Evolutionary conservation across 2,888 invertebrate genomes (phyloP), one percentile per base, ranked within the genome.

Genomic region (Drosophila pegasa): DNA sequence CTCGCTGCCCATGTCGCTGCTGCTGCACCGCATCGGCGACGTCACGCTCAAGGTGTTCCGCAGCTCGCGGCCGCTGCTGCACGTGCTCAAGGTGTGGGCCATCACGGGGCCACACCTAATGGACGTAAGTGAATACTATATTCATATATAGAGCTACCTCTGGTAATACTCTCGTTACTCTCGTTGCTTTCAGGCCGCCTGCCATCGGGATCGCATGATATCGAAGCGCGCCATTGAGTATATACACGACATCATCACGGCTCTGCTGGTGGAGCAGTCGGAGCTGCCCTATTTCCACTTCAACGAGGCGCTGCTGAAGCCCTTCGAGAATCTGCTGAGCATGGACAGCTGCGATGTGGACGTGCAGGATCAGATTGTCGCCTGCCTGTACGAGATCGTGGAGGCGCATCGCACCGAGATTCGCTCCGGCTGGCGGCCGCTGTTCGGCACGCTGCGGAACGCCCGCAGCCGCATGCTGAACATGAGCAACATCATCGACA

Each of bases 281-380:
- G 98, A 98, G 90, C 92, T 98, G 71, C 96, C 98, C 0, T 97
- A 98, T 92, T 98, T 98, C 92, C 98, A 98, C 91, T 98, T 98
- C 91, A 98, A 98, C 91, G 98, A 98, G 91, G 97, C 98, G 0
- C 93, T 98, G 9, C 95, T 98, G 79, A 98, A 98, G 89, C 98
- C 98, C 0, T 98, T 98, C 90, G 98, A 99, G 92, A 98, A 98
- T 90, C 94, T 99, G 40, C 93, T 99, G 0, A 98, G 98, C 90
- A 94, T 98, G 87, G 98, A 99, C 90, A 93, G 98, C 10, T 98
- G 98, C 91, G 98, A 98, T 91, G 95, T 96, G 64, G 98, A 99
- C 92, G 97, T 98, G 40, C 82, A 87, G 76, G 95, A 95, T 91
- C 95, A 95, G 93, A 98, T 99, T 83, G 97, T 99, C 45, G 97